Evolutionary conservation across 2,888 invertebrate species (phyloP).

Genomic region (Chymomyza amoena): DNA sequence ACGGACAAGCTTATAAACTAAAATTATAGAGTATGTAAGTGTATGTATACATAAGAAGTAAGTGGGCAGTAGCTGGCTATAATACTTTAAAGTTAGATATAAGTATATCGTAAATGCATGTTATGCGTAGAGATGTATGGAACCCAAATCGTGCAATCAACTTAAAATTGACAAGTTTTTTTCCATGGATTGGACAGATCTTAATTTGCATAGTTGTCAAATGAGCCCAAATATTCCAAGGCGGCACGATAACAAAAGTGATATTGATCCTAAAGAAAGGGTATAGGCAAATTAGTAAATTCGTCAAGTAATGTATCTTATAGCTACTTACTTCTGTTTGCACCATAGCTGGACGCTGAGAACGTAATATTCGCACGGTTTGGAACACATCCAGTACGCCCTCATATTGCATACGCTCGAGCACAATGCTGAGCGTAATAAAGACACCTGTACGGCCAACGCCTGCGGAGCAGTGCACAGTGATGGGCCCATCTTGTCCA

Average conservation of each 20-base stretch:
- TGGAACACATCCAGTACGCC: constrained; percentile 99
- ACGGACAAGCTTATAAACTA: constrained; percentile 34
- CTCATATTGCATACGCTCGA: constrained; percentile 99
- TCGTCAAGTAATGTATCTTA: not conserved
- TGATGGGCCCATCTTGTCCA: constrained; percentile 99
- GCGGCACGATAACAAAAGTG: constrained; percentile 99
- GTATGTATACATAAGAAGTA: constrained; percentile 20
- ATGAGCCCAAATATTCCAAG: constrained; percentile 98
- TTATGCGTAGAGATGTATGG: constrained; percentile 57
- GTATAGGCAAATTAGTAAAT: not conserved
- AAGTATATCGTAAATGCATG: constrained; percentile 60
- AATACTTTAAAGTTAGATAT: constrained; percentile 66
- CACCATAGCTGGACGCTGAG: constrained; percentile 99
- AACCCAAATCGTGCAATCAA: constrained; percentile 32
- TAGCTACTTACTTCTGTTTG: constrained; percentile 93
- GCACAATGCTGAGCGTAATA: constrained; percentile 96
- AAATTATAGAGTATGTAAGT: constrained; percentile 22
- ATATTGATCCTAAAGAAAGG: constrained; percentile 91
- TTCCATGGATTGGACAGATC: constrained; percentile 3
- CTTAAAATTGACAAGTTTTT: constrained; percentile 39
- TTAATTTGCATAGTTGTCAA: constrained; percentile 97
- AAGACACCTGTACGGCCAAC: constrained; percentile 99
- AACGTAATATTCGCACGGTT: constrained; percentile 97
- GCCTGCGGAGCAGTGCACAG: constrained; percentile 99
- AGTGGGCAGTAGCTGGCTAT: constrained; percentile 68